phyloP scores from a whole-genome alignment of 2,113 vertebrate genomes.

The Andinoacara biseriatus region DNA sequence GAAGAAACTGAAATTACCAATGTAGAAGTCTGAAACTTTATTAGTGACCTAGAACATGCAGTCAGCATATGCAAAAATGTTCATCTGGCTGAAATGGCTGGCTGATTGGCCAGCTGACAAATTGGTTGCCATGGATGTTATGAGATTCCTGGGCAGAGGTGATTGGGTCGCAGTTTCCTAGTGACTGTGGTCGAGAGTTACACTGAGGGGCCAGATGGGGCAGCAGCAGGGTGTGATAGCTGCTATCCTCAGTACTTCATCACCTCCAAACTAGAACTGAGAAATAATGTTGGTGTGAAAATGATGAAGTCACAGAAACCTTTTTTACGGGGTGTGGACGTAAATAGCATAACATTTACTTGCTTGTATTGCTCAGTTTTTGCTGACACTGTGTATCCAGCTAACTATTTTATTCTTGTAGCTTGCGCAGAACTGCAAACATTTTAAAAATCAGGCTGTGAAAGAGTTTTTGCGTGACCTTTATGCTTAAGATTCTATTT shows the following conservation, averaged over 20 bases:
- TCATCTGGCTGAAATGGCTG: constrained; percentile 1
- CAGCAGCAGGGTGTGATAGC: constrained; percentile 50
- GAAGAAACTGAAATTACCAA: neutral
- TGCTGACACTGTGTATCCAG: neutral
- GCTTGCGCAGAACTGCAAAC: neutral
- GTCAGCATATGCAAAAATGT: constrained; percentile 26
- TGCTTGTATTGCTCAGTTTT: neutral
- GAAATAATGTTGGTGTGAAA: constrained; percentile 10
- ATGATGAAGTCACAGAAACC: neutral
- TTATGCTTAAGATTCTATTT: no score
- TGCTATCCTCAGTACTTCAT: constrained; percentile 35
- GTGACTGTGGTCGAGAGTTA: constrained; percentile 52
- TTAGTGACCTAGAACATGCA: constrained; percentile 23
- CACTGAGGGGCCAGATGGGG: constrained; percentile 72
- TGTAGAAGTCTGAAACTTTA: neutral
- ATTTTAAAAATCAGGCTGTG: neutral
- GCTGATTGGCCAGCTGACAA: constrained; percentile 60
- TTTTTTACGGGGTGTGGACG: neutral
- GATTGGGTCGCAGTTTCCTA: constrained; percentile 51
- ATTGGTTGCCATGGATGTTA: constrained; percentile 62
- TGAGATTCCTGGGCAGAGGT: constrained; percentile 66
- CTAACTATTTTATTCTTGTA: neutral
- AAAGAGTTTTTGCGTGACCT: neutral
- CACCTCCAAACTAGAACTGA: constrained; percentile 27
- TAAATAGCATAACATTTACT: neutral